These are phyloP conservation scores for Anseranas semipalmata DNA, from an alignment of 2,113 vertebrate genomes.

Conservation along the genomic window DNA sequence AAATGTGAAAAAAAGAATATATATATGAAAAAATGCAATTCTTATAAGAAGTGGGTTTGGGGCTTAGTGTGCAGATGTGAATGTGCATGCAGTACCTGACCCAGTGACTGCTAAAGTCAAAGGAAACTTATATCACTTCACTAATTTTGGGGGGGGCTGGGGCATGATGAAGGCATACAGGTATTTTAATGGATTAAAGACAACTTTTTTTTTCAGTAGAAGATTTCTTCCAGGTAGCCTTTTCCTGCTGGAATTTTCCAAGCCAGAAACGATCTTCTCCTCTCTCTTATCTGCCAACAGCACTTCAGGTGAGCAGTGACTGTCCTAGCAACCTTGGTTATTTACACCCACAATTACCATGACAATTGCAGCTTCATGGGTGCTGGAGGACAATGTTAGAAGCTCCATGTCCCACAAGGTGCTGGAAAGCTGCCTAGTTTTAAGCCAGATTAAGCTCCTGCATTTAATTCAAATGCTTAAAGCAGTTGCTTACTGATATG, in stretches of 20 bases:
- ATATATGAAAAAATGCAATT: neutral
- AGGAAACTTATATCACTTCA: neutral
- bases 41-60: neutral
- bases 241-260: neutral
- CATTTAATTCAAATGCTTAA: neutral
- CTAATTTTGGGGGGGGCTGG: accelerated
- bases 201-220: neutral
- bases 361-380: accelerated
- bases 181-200: neutral
- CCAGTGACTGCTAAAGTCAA: neutral
- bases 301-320: neutral
- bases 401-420: neutral
- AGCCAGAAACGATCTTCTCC: neutral
- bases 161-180: neutral
- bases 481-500: neutral
- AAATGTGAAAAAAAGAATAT: too few species aligned
- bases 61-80: accelerated
- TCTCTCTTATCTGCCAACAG: accelerated
- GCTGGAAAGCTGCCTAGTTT: neutral
- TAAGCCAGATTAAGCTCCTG: neutral
- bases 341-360: accelerated
- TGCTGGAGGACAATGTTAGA: neutral
- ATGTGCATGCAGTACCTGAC: neutral
- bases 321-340: accelerated
- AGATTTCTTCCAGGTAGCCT: neutral